phyloP scores from a whole-genome alignment of 2,797 vertebrate genomes.

The Loris lydekkerianus region DNA sequence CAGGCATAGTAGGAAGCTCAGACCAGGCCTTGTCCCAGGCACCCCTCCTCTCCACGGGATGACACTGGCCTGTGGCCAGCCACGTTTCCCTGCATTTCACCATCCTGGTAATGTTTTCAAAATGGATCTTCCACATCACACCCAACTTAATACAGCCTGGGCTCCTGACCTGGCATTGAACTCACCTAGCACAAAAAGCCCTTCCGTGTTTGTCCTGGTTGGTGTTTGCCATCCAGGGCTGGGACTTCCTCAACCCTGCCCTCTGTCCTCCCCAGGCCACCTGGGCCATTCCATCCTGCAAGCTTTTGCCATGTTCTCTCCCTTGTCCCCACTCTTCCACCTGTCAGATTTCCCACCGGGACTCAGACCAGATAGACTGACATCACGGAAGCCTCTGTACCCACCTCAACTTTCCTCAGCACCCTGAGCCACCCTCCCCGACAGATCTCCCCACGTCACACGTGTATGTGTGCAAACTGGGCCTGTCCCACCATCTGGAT shows the following conservation, averaged over 20 bases:
- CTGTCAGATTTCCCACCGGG: neutral
- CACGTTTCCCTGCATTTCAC: neutral
- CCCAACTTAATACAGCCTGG: neutral
- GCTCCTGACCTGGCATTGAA: neutral
- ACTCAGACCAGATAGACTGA: neutral
- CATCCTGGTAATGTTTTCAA: neutral
- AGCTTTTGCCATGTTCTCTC: no score
- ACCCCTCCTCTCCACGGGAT: neutral
- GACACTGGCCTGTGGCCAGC: neutral
- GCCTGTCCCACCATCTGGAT: neutral
- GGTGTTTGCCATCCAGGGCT: neutral
- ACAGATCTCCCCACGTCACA: neutral
- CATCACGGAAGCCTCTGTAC: neutral
- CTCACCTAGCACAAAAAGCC: no score
- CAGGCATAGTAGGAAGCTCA: neutral
- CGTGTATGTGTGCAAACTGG: neutral
- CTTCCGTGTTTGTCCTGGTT: neutral
- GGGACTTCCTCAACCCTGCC: neutral
- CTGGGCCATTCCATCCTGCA: accelerated
- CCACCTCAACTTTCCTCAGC: neutral
- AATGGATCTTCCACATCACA: accelerated
- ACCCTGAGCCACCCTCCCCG: accelerated
- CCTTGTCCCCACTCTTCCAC: accelerated
- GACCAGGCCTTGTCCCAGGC: neutral
- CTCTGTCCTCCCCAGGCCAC: neutral